Evolutionary conservation across 2,888 invertebrate species (phyloP).

Genomic region (Xestia sexstrigata): DNA sequence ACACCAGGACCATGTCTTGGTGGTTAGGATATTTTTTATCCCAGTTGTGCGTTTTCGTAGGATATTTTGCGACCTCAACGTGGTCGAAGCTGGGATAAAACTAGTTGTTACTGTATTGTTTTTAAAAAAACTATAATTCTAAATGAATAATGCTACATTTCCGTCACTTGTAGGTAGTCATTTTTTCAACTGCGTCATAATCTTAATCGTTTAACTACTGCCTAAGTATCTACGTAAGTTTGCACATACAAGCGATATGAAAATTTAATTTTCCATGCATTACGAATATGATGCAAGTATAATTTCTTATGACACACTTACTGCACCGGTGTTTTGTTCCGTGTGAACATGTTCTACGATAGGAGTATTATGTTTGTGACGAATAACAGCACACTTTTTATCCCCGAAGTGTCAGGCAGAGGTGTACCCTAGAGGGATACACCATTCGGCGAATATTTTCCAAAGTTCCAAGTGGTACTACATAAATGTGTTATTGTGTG

Average conservation of each 20-base stretch:
- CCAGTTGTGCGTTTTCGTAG: background rate
- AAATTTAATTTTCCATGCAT: background rate
- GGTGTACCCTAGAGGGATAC: background rate
- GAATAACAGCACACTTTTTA: background rate
- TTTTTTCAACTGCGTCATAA: background rate
- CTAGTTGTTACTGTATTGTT: background rate
- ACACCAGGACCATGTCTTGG: background rate
- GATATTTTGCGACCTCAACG: background rate
- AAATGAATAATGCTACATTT: background rate
- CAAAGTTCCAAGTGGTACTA: constrained; percentile 1
- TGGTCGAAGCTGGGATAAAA: background rate
- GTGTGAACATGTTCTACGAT: background rate
- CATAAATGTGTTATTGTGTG: background rate
- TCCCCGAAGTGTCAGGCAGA: background rate
- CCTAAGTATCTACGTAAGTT: background rate
- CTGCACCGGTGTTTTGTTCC: background rate
- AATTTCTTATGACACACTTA: constrained; percentile 19
- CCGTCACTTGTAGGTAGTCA: background rate
- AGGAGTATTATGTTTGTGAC: background rate
- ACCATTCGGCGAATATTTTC: background rate
- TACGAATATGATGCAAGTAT: background rate
- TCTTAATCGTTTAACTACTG: background rate
- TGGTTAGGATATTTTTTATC: too few relatives aligned
- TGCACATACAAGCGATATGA: background rate
- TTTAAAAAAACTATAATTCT: background rate